A percentile compares a stretch with the other conserved stretches of the same genome.
phyloP scores from a whole-genome alignment of 2,797 vertebrate species.

The Erethizon dorsatum region DNA sequence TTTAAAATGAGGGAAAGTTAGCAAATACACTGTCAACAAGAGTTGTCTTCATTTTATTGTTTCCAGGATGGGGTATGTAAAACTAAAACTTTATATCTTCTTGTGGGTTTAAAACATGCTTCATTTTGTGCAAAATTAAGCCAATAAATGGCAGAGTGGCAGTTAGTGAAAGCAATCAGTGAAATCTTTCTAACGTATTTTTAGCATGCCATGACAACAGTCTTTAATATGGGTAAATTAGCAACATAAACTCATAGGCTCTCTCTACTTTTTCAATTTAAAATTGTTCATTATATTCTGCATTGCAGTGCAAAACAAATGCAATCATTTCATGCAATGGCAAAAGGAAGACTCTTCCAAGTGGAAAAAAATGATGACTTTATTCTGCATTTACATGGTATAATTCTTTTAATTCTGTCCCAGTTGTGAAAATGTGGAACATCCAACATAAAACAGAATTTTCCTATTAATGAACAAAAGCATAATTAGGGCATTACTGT shows the following conservation, averaged over 20 bases:
- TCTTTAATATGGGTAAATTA: slow-evolving; percentile 67
- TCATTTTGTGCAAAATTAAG: slow-evolving; percentile 70
- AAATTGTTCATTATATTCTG: background rate
- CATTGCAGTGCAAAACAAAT: slow-evolving; percentile 44
- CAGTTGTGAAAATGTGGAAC: slow-evolving; percentile 16
- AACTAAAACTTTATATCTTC: slow-evolving; percentile 60
- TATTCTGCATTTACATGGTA: background rate
- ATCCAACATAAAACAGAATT: slow-evolving; percentile 65
- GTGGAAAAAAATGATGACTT: slow-evolving; percentile 39
- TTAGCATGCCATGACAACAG: background rate
- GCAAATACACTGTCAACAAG: background rate
- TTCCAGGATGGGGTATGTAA: slow-evolving; percentile 55
- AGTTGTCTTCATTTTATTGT: slow-evolving; percentile 39
- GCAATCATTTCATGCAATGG: background rate
- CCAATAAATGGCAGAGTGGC: slow-evolving; percentile 58
- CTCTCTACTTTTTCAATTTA: slow-evolving; percentile 17
- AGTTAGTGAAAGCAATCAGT: slow-evolving; percentile 65
- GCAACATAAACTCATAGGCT: slow-evolving; percentile 40
- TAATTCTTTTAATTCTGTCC: slow-evolving; percentile 55
- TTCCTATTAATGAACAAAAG: slow-evolving; percentile 72
- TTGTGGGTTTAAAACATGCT: slow-evolving; percentile 41
- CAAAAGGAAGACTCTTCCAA: slow-evolving; percentile 19
- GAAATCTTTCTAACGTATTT: slow-evolving; percentile 52
- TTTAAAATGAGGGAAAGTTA: background rate
- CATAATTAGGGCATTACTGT: slow-evolving; percentile 69